Base-by-base conservation (phyloP, 2,797 vertebrate species). In the Cuniculus paca region DNA sequence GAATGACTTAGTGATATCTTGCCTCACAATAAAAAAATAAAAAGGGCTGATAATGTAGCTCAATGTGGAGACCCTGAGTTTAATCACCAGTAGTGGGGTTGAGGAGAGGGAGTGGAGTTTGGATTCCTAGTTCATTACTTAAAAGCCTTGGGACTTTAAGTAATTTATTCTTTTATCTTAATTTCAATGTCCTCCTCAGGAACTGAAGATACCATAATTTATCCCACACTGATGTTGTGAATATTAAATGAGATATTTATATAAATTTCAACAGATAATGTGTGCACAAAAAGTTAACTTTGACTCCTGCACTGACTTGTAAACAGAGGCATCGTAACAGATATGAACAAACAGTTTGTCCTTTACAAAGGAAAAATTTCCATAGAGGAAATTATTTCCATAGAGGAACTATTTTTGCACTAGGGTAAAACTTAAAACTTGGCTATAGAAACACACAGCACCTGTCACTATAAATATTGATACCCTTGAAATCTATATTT, bases 181-280 rank as follows among this genome's bases (percentile, higher is more conserved):
- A 45, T 95, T 96, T 92, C 5, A 54, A n/a, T 83, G 84, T 84
- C 45, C 20, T 90, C 8, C 11, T 93, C 20, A 79, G 58, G 61
- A 97, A 84, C 74, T 85, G 56, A n/a, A 87, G 60, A 93, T 91
- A 50, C 6, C 17, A 72, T 95, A 79, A 96, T 48, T 83, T 91
- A 60, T 10, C 61, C 34, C 39, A 75, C 75, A 39, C 28, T 61
- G 28, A 70, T 97, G 84, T 63, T 84, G 82, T 95, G 77, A 91
- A 63, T 96, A 92, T 81, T 96, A 96, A 96, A 80, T 93, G 80
- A 94, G 20, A 90, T 68, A 91, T 14, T 86, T 92, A 60, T 16
- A 11, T 81, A 93, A 96, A 95, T 94, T 78, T 95, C 36, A 84
- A 91, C n/a, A 96, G 22, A 87, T 91, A 84, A 65, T 86, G 7